Conservation (phyloP, 2,888 invertebrate species). For the Ornithoptera alexandrae region DNA sequence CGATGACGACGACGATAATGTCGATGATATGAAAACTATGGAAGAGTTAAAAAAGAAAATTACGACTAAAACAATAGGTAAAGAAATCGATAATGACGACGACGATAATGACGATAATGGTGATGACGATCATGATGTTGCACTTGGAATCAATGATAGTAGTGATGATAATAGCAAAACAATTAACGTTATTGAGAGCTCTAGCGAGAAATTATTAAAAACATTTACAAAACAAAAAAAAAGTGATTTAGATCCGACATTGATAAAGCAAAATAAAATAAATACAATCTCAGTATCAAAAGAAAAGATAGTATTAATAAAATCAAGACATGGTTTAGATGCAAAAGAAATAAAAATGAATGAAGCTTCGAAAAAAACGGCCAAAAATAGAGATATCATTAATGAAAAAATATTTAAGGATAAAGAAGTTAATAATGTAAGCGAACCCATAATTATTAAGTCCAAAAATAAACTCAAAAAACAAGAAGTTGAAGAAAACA, state of each 20-base stretch:
- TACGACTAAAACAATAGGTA: slow-evolving; percentile 23
- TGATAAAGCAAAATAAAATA: slow-evolving; percentile 29
- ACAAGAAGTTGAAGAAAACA: not conserved
- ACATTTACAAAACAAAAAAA: slow-evolving; percentile 28
- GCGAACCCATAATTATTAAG: slow-evolving; percentile 9
- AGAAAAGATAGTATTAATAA: slow-evolving; percentile 17
- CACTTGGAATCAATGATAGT: slow-evolving; percentile 5
- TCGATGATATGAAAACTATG: slow-evolving; percentile 10
- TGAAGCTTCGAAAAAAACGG: slow-evolving; percentile 18
- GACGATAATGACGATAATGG: slow-evolving; percentile 35
- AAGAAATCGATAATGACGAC: slow-evolving; percentile 34
- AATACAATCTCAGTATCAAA: slow-evolving; percentile 24
- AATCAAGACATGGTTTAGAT: slow-evolving; percentile 22
- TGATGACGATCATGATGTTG: not conserved
- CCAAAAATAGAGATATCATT: slow-evolving; percentile 10
- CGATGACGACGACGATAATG: slow-evolving; percentile 32
- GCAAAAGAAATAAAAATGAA: slow-evolving; percentile 24
- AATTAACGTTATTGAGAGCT: slow-evolving; percentile 9
- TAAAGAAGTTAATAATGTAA: slow-evolving; percentile 9
- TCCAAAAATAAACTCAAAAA: not conserved
- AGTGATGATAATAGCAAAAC: slow-evolving; percentile 38
- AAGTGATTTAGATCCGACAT: slow-evolving; percentile 22
- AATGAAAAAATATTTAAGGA: slow-evolving; percentile 25
- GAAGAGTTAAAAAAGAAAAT: slow-evolving; percentile 8
- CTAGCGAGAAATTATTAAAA: slow-evolving; percentile 29